Percentiles rank a stretch among this genome's conserved stretches.
Evolutionary conservation across 2,888 invertebrate genomes (phyloP).

Genomic region (Aphidius colemani): DNA sequence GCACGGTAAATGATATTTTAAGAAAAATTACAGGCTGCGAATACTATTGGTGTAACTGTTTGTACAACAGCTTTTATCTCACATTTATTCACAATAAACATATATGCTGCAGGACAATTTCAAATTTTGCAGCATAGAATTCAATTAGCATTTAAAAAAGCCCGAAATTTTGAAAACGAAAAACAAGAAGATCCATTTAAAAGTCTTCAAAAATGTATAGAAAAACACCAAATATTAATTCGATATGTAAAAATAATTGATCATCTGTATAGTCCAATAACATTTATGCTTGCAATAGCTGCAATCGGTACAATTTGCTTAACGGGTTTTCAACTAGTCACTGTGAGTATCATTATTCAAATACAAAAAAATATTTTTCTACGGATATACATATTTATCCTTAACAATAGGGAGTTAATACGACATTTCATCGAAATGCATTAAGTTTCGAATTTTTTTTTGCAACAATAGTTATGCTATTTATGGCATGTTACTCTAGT

Average conservation of each 20-base stretch:
- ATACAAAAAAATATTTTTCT: too few species aligned
- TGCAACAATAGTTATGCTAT: slow-evolving; percentile 34
- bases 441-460: slow-evolving; percentile 33
- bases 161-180: background rate
- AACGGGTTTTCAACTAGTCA: slow-evolving; percentile 34
- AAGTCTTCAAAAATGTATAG: slow-evolving; percentile 30
- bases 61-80: slow-evolving; percentile 29
- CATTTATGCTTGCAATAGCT: slow-evolving; percentile 31
- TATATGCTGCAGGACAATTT: slow-evolving; percentile 36
- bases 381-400: background rate
- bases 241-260: slow-evolving; percentile 32
- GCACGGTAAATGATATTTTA: background rate
- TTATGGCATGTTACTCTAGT: slow-evolving; percentile 41
- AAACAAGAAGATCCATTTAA: background rate
- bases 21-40: slow-evolving; percentile 14
- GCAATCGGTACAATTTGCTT: slow-evolving; percentile 34
- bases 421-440: slow-evolving; percentile 24
- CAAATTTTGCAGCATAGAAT: slow-evolving; percentile 33
- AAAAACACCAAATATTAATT: slow-evolving; percentile 33
- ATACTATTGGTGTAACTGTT: slow-evolving; percentile 22
- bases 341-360: too few species aligned
- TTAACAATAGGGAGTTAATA: slow-evolving; percentile 25
- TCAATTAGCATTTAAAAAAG: slow-evolving; percentile 20
- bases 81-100: slow-evolving; percentile 32
- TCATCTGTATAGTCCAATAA: slow-evolving; percentile 31